Evolutionary conservation across 2,888 invertebrate genomes (phyloP).

Genomic region (Tinea pellionella): DNA sequence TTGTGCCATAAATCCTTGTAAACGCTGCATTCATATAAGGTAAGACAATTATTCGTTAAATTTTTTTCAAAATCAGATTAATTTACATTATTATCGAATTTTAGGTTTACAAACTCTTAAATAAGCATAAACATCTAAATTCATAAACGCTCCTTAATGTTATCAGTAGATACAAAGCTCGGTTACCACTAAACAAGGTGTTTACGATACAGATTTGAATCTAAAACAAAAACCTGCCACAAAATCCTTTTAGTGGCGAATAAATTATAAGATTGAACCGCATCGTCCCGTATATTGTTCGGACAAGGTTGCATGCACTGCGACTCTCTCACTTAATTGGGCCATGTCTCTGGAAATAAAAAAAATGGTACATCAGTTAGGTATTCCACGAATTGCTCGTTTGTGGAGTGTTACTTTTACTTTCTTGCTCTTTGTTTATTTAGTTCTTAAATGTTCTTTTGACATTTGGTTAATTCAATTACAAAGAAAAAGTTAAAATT

Average conservation of each 20-base stretch:
- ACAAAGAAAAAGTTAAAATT: too few relatives aligned
- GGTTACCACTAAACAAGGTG: constrained; percentile 59
- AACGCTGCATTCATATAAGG: too few relatives aligned
- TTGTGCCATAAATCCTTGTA: too few relatives aligned
- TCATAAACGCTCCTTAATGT: background rate
- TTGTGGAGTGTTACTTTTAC: constrained; percentile 24
- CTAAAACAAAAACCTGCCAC: constrained; percentile 43
- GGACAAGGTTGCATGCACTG: constrained; percentile 11
- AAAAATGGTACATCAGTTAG: constrained; percentile 66
- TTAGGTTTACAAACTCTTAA: background rate
- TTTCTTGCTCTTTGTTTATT: background rate
- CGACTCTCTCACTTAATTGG: constrained; percentile 48
- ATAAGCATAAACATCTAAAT: background rate
- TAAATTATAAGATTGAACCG: constrained; percentile 48
- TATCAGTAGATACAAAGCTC: constrained; percentile 26
- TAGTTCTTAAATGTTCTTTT: background rate
- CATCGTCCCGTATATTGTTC: background rate
- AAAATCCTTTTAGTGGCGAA: constrained; percentile 41
- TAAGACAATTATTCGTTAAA: too few relatives aligned
- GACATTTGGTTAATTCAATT: background rate
- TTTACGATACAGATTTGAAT: constrained; percentile 62
- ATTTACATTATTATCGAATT: too few relatives aligned
- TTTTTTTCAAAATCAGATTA: too few relatives aligned
- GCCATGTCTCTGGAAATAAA: constrained; percentile 52
- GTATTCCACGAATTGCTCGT: constrained; percentile 65